Evolutionary conservation across 2,113 vertebrate genomes (phyloP), one percentile per base, ranked within the genome.

Genomic region (Microcebus griseorufus): DNA sequence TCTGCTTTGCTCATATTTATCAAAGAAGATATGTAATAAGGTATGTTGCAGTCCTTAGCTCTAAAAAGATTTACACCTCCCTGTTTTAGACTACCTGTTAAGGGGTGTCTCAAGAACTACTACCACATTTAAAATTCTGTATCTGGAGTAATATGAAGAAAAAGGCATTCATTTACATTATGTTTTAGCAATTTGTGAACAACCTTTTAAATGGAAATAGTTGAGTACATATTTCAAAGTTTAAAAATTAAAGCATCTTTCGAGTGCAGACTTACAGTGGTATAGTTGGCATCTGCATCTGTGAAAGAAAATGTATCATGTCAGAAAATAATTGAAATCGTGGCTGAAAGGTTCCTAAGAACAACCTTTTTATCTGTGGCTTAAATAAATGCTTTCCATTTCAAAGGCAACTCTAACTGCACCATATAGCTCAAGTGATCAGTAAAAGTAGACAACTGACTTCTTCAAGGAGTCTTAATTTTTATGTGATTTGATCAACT

Each of bases 391-490:
- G 73, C 62, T 42, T 98, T 73, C 85, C 23, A 72, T 93, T 42
- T 90, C 82, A 95, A 96, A 91, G 23, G 1, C 16, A 88, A 42
- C 45, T 93, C 62, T 85, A 92, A 83, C 79, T 81, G 72, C 10
- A 94, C 62, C 39, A 22, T 88, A 94, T 84, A 95, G 81, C 79
- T 97, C 83, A 88, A 97, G 20, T 84, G 58, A 97, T 97, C 93
- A 88, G 96, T 98, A 79, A 97, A 94, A 88, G 42, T 4, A 94
- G 92, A 88, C 75, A 96, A 76, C 79, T 58, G 91, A 95, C 93
- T 97, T 94, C 84, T 97, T 98, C 94, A 97, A 98, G 89, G 91
- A 95, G 94, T 93, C 79, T 88, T 97, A 91, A 94, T 95, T 97
- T 97, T 97, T 96, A 72, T 23, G 16, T 87, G 90, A 96, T 88